These are phyloP conservation scores for Tetragnatha montana DNA, from an alignment of 2,888 invertebrate genomes.

Conservation along the genomic window DNA sequence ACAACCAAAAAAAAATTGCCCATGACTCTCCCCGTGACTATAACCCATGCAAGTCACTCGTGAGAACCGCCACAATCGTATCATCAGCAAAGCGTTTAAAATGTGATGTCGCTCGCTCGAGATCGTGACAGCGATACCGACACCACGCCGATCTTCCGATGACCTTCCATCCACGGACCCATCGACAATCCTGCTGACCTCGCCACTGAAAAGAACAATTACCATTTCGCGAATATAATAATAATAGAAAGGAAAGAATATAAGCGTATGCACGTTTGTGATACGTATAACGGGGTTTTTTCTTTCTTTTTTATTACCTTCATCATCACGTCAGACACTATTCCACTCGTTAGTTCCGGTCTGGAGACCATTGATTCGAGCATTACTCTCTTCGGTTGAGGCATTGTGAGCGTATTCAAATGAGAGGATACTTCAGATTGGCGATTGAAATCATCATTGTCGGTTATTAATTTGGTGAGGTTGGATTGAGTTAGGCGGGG, in stretches of 20 bases:
- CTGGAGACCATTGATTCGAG: background rate
- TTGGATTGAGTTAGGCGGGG: background rate
- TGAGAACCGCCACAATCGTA: background rate
- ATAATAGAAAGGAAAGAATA: background rate
- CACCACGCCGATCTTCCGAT: background rate
- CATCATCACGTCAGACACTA: background rate
- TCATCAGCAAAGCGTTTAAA: background rate
- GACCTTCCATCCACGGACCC: constrained; percentile 4
- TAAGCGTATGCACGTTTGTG: background rate
- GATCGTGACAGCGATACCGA: constrained; percentile 4
- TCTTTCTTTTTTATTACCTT: background rate
- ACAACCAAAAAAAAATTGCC: too few relatives aligned
- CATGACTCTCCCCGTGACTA: too few relatives aligned
- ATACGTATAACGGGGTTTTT: background rate
- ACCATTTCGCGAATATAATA: background rate
- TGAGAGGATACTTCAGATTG: background rate
- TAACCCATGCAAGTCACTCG: background rate
- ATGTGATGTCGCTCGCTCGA: constrained; percentile 9
- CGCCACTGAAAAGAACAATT: constrained; percentile 25
- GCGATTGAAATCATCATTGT: background rate
- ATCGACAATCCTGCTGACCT: constrained; percentile 14
- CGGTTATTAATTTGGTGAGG: background rate
- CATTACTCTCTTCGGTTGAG: background rate
- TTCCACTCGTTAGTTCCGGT: background rate
- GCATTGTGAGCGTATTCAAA: background rate